A percentile compares a stretch with the other conserved stretches of the same genome.
These are phyloP conservation scores for Anisognathus igniventris DNA, from an alignment of 2,797 vertebrate species.

Conservation along the genomic window DNA sequence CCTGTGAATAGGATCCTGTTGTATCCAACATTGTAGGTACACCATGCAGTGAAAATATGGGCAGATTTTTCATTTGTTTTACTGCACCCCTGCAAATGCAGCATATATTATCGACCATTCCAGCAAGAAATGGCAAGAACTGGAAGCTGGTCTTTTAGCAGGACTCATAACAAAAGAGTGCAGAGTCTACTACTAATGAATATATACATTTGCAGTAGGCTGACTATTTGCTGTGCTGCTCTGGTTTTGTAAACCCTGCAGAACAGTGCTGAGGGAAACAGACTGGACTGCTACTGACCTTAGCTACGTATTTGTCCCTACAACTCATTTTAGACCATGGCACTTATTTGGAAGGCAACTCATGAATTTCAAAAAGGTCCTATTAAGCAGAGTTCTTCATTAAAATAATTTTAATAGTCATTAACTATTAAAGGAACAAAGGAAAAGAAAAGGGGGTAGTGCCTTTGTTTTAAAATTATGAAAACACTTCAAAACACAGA, in stretches of 20 bases:
- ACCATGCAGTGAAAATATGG: background rate
- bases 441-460: background rate
- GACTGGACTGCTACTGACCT: background rate
- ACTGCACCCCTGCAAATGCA: background rate
- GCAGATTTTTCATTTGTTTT: background rate
- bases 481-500: background rate
- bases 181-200: background rate
- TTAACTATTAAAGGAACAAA: background rate
- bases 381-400: background rate
- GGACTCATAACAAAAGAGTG: background rate
- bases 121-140: background rate
- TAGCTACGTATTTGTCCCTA: background rate
- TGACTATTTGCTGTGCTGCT: background rate
- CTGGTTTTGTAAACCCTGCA: background rate
- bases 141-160: background rate
- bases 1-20: background rate
- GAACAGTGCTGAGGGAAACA: background rate
- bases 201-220: background rate
- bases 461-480: background rate
- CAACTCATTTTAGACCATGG: background rate
- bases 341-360: background rate
- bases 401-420: background rate
- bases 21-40: background rate
- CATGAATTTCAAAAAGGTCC: background rate
- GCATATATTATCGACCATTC: rapidly evolving